Evolutionary conservation across 1,140 invertebrate species (phyloP), one percentile per base, ranked within the genome.

Genomic region (Aphelenchoides avenae): DNA sequence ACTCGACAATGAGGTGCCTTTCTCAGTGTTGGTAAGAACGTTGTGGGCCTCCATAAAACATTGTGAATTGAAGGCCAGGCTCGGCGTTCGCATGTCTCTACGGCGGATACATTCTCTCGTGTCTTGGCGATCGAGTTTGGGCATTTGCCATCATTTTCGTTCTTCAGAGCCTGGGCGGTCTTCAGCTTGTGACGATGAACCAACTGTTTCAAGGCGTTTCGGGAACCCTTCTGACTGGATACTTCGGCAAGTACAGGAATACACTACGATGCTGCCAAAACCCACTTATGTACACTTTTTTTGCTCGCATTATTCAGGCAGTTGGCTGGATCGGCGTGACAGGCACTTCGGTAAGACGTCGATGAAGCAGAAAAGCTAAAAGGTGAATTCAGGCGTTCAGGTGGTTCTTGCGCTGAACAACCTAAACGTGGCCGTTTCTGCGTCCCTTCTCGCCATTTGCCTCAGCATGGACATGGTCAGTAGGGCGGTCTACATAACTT

Each of bases 391-490:
- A 40, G 55, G 58, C 27, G 39, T 58, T 3, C 59, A 61, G 4
- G 46, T 58, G 11, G 58, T 61, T 9, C 42, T 61, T 4, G 58
- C 58, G 7, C 30, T 61, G 20, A 61, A 61, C 42, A 61, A 61
- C 33, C 43, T 61, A 31, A 42, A 24, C 30, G 58, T 61, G 15
- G 58, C 58, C 7, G n/a, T 50, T 15, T 61, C 58, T 15, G 58
- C 58, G 5, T 22, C 43, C 9, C 15, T 61, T 44, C 47, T 61
- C 22, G 15, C 30, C n/a, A 24, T 61, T 40, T 61, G 58, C 31
- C 36, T 61, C 18, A 20, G 26, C 15, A 22, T 62, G 13, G 11
- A 11, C 15, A 42, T n/a, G n/a, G n/a, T n/a, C n/a, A 20, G 15
- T 9, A 13, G 20, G 7, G 13, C 4, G 13, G 5, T 37, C 47